Evolutionary conservation across 2,888 invertebrate species (phyloP), one percentile per base, ranked within the genome.

Genomic region (Xylota segnis): DNA sequence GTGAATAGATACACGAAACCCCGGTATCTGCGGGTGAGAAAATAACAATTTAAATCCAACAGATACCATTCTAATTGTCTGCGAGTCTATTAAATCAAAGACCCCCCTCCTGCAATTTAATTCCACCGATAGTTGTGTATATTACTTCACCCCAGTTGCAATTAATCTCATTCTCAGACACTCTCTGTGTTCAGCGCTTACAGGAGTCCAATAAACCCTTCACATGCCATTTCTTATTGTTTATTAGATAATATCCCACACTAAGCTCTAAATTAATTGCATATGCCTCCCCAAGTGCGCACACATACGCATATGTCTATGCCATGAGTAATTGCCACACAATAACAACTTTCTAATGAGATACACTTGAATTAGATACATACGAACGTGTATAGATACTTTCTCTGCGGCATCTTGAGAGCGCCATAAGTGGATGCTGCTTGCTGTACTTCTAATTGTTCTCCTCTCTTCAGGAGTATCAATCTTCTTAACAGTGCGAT

Each of bases 161-260:
- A 71, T 34, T 23, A 34, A 58, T 59, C 10, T 34, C 12, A 14
- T 2, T 6, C 47, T 32, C n/a, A 23, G 9, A 23, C 34, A 4
- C 2, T 3, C 43, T 5, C 29, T 16, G 40, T 23, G 43, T 27
- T 10, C 14, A n/a, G n/a, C n/a, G n/a, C n/a, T n/a, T 43, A 2
- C 40, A 4, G 40, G 12, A 16, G 40, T n/a, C 43, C 18, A 29
- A 70, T 45, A n/a, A 43, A 70, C 27, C 45, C 56, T 54, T 68
- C 40, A 23, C 6, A 10, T 23, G 40, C 40, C n/a, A 14, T 71
- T 47, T 71, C 23, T 27, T 47, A 47, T 47, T 47, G 34, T 71
- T 71, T 47, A 71, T 71, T 71, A 32, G 58, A 58, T 47, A 50
- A 56, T 56, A 43, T 68, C 43, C 40, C 59, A 59, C 59, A 59